These are phyloP conservation scores for Villa cingulata DNA, from an alignment of 2,888 invertebrate genomes.

Conservation along the genomic window DNA sequence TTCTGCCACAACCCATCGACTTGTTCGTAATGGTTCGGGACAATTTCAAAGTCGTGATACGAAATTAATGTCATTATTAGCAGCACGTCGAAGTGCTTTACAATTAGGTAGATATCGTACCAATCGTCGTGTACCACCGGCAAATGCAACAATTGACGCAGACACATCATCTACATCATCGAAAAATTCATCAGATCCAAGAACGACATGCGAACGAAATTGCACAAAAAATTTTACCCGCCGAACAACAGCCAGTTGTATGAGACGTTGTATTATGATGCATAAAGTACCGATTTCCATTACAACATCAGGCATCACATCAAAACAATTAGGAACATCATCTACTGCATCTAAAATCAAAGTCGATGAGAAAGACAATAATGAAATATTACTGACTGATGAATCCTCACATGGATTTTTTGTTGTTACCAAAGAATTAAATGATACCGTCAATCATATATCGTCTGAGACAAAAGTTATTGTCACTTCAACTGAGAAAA, in stretches of 20 bases:
- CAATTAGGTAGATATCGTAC: conserved; percentile 42
- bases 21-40: conserved; percentile 18
- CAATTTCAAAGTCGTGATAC: conserved; percentile 38
- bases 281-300: conserved; percentile 19
- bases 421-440: conserved; percentile 33
- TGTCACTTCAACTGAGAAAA: conserved; percentile 11
- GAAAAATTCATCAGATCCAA: conserved; percentile 12
- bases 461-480: conserved; percentile 21
- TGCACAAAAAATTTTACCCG: conserved; percentile 36
- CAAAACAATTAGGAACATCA: conserved; percentile 6
- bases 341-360: conserved; percentile 16
- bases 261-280: conserved; percentile 31
- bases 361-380: conserved; percentile 27
- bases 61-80: conserved; percentile 44
- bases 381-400: conserved; percentile 35
- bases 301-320: conserved; percentile 12
- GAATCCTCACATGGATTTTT: conserved; percentile 34
- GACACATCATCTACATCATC: conserved; percentile 19
- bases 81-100: conserved; percentile 46
- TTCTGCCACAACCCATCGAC: conserved; percentile 25
- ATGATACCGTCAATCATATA: conserved; percentile 32
- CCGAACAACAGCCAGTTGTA: conserved; percentile 34
- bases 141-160: conserved; percentile 23
- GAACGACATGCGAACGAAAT: conserved; percentile 31
- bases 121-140: conserved; percentile 26